These are phyloP conservation scores for Ornithorhynchus anatinus DNA, from an alignment of 2,113 vertebrate species.

Conservation along the genomic window DNA sequence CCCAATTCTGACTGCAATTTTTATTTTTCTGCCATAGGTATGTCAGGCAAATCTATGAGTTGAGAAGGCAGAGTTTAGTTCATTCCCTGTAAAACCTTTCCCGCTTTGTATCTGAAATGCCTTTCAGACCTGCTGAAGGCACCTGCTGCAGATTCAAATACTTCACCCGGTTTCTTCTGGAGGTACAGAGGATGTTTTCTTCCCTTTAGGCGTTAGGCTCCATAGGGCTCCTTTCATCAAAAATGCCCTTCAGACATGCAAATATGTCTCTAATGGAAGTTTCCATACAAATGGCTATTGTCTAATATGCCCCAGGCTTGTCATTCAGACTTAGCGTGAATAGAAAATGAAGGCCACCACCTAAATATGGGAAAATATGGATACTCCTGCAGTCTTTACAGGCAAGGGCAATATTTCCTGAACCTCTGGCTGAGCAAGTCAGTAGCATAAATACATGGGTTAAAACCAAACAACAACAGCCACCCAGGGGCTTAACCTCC, in stretches of 20 bases:
- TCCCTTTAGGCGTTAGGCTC: conserved; percentile 57
- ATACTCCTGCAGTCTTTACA: conserved; percentile 1
- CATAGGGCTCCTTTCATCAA: conserved; percentile 25
- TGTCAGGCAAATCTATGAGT: conserved; percentile 10
- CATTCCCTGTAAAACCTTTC: conserved; percentile 28
- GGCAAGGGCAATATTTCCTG: conserved; percentile 39
- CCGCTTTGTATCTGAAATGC: conserved; percentile 36
- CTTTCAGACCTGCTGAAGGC: conserved; percentile 48
- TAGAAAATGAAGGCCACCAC: conserved; percentile 39
- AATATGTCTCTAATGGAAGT: conserved; percentile 10
- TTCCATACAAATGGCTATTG: conserved; percentile 32
- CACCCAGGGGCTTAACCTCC: too few relatives aligned
- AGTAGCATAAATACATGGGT: background rate
- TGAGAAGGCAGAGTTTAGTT: rapidly evolving
- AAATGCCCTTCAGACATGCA: conserved; percentile 65
- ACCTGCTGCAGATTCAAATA: conserved; percentile 30
- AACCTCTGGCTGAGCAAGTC: background rate
- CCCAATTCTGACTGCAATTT: background rate
- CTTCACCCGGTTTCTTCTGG: conserved; percentile 9
- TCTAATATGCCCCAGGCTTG: conserved; percentile 33
- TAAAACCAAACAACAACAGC: too few relatives aligned
- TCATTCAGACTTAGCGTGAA: conserved; percentile 52
- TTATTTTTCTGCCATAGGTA: conserved; percentile 24
- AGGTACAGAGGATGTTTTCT: conserved; percentile 22
- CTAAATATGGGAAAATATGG: background rate